Conservation (phyloP, 2,888 invertebrate species). For the Drosophila peninsularis region DNA sequence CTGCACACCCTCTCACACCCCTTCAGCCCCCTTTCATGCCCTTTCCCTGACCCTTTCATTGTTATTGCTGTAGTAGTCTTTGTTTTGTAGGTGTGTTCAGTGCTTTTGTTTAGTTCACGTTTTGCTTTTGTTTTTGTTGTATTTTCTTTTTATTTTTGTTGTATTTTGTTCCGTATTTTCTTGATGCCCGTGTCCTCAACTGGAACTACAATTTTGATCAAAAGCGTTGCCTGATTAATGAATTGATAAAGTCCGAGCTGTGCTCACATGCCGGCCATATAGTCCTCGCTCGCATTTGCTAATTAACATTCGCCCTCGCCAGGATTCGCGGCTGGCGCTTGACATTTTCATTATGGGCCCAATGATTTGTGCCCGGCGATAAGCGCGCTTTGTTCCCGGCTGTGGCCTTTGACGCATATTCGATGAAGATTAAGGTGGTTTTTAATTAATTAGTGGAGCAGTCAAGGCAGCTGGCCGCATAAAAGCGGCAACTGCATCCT, state of each 20-base stretch:
- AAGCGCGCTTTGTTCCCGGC: conserved; percentile 42
- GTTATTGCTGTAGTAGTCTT: conserved; percentile 34
- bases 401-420: conserved; percentile 38
- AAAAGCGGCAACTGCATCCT: conserved; percentile 35
- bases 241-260: conserved; percentile 59
- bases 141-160: not conserved
- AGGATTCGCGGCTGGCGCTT: conserved; percentile 33
- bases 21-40: not conserved
- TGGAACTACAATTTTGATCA: conserved; percentile 52
- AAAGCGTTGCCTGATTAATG: conserved; percentile 69
- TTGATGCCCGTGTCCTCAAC: conserved; percentile 18
- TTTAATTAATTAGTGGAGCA: conserved; percentile 66
- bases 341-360: conserved; percentile 69
- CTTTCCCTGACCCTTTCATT: conserved; percentile 18
- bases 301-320: conserved; percentile 65
- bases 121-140: not conserved
- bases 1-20: conserved; percentile 11
- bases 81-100: conserved; percentile 60
- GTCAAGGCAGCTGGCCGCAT: not conserved
- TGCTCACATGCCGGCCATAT: conserved; percentile 38
- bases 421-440: conserved; percentile 57
- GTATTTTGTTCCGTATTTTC: not conserved
- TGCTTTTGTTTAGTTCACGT: conserved; percentile 39
- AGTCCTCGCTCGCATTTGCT: conserved; percentile 62
- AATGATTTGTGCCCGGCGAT: conserved; percentile 69